Conservation (phyloP, 2,888 invertebrate species). For the Chrysolina oricalcia region DNA sequence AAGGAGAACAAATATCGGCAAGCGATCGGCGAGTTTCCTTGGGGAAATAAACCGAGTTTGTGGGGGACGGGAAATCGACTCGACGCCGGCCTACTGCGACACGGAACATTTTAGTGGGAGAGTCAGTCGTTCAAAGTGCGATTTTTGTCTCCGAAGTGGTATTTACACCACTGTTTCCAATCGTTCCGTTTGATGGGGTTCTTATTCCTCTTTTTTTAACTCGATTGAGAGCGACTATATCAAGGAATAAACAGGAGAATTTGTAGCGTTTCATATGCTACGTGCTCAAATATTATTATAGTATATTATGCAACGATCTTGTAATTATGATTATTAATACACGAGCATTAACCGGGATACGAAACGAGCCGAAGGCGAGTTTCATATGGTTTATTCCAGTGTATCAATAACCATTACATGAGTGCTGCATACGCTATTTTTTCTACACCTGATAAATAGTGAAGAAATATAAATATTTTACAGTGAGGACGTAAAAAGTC, state of each 20-base stretch:
- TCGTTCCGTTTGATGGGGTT: conserved; percentile 8
- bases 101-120: conserved; percentile 27
- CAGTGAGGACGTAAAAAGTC: too few species aligned
- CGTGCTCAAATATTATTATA: too few species aligned
- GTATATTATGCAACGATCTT: too few species aligned
- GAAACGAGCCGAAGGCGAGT: too few species aligned
- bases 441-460: too few species aligned
- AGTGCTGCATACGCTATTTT: too few species aligned
- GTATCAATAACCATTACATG: too few species aligned
- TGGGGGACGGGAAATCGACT: conserved; percentile 26
- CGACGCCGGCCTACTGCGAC: conserved; percentile 30
- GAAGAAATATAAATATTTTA: too few species aligned
- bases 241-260: neutral
- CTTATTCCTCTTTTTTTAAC: neutral
- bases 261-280: too few species aligned
- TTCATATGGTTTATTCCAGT: too few species aligned
- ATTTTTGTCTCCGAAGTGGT: conserved; percentile 22
- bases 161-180: conserved; percentile 16
- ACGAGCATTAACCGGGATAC: too few species aligned
- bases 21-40: conserved; percentile 56
- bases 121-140: conserved; percentile 32
- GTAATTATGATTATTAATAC: too few species aligned
- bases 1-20: conserved; percentile 60
- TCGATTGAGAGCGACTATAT: neutral
- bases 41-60: conserved; percentile 51